Base-by-base conservation (phyloP, 2,797 vertebrate genomes). In the Silurus lanzhouensis region DNA sequence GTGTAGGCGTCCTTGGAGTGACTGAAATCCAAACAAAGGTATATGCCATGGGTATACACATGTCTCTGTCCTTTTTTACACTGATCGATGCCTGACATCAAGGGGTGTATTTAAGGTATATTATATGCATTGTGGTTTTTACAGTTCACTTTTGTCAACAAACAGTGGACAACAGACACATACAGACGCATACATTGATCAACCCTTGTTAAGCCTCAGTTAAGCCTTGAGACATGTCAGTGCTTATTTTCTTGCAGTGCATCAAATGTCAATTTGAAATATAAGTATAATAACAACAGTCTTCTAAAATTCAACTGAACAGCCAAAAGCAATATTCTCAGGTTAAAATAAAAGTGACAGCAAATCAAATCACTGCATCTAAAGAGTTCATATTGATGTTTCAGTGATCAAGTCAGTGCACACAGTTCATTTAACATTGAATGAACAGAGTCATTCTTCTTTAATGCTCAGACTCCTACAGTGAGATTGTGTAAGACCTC, bases 61-160 rank as follows among this genome's bases (percentile, higher is more conserved):
- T 10, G 10, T 10, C 48, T 52, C 7, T 52, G 48, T 52, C 48
- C 48, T 2, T 52, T 52, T 52, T 52, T 7, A 52, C 48, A 52
- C 48, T 52, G 48, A 52, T 52, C 0, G 48, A 52, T 52, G 6
- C 48, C 48, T 52, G 48, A 77, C 74, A 91, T 92, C 91, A 93
- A 92, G 91, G 91, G 89, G 90, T 91, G 91, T 92, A 90, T 92
- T 92, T 52, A 52, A 52, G 1, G 10, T 52, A 52, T 10, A 52
- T 52, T 52, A 52, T 52, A 52, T 52, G 48, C 0, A 0, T 52
- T 52, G 6, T 52, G 92, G 90, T 92, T 89, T 92, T 92, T 91
- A 90, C 91, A 92, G 92, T 22, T 72, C 70, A 48, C 92, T 91
- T 38, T 89, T 90, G 91, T 90, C 88, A 90, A 88, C 84, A 86